Base-by-base conservation (phyloP, 1,140 invertebrate genomes). In the Lepeophtheirus salmonis region DNA sequence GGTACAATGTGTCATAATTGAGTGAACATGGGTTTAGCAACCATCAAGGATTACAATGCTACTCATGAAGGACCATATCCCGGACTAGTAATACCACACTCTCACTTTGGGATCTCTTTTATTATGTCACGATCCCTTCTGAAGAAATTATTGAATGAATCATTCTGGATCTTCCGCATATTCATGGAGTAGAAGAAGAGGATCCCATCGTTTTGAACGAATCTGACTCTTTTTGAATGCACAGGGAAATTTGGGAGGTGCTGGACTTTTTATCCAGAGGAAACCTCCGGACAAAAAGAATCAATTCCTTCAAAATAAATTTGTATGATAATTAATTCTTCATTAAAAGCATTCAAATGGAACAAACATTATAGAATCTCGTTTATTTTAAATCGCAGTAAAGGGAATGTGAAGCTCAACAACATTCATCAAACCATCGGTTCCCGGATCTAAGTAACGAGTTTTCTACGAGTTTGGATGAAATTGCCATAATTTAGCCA, bases 171-270 rank as follows among this genome's bases (percentile, higher is more conserved):
- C 6, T n/a, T n/a, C n/a, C n/a, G n/a, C n/a, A n/a, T n/a, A n/a
- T n/a, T n/a, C n/a, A n/a, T n/a, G n/a, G n/a, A n/a, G n/a, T n/a
- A n/a, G n/a, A n/a, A n/a, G n/a, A n/a, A n/a, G n/a, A n/a, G n/a
- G n/a, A n/a, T n/a, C n/a, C n/a, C n/a, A n/a, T n/a, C n/a, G n/a
- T n/a, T n/a, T n/a, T 41, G 30, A 41, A 41, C 6, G 30, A 6
- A 41, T 41, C 30, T 41, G 30, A 41, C 6, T 10, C n/a, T 6
- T 41, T n/a, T 41, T 41, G 30, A 41, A 41, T 14, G 16, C 22
- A 1, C 55, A 57, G 25, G 17, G 3, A 57, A 41, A 17, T 57
- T 57, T 48, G 55, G 55, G n/a, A 13, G 55, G 25, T 57, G 55
- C 16, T 57, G 17, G 6, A 57, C 55, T 17, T 57, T 24, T 24